These are phyloP conservation scores for Protobothrops flavoviridis DNA, from an alignment of 2,113 vertebrate species.

Conservation along the genomic window DNA sequence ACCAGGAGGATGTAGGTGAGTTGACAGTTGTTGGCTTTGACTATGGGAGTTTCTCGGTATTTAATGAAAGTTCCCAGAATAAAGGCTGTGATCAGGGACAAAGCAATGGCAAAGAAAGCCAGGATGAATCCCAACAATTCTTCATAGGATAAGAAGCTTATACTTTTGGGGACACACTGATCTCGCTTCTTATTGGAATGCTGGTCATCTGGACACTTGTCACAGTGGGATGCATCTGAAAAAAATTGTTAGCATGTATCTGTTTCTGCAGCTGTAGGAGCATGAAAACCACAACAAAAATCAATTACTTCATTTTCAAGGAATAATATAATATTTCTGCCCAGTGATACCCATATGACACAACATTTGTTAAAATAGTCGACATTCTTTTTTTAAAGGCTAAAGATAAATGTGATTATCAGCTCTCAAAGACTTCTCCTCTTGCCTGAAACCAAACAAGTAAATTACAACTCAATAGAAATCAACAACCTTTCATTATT, in stretches of 20 bases:
- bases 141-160: neutral
- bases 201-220: neutral
- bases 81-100: neutral
- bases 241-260: neutral
- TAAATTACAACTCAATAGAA: neutral
- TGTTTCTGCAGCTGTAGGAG: too few species aligned
- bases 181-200: neutral
- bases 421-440: neutral
- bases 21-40: neutral
- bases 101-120: neutral
- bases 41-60: neutral
- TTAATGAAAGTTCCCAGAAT: neutral
- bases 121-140: neutral
- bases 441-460: neutral
- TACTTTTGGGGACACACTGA: neutral
- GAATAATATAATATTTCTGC: neutral
- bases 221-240: neutral
- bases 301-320: too few species aligned
- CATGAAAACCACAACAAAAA: too few species aligned
- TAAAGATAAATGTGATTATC: neutral
- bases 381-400: neutral
- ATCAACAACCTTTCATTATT: too few species aligned
- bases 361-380: too few species aligned
- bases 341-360: too few species aligned
- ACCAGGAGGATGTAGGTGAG: neutral